Evolutionary conservation across 92 coral and sea anemone genomes (phyloP).

Genomic region (Parazoanthus swiftii): DNA sequence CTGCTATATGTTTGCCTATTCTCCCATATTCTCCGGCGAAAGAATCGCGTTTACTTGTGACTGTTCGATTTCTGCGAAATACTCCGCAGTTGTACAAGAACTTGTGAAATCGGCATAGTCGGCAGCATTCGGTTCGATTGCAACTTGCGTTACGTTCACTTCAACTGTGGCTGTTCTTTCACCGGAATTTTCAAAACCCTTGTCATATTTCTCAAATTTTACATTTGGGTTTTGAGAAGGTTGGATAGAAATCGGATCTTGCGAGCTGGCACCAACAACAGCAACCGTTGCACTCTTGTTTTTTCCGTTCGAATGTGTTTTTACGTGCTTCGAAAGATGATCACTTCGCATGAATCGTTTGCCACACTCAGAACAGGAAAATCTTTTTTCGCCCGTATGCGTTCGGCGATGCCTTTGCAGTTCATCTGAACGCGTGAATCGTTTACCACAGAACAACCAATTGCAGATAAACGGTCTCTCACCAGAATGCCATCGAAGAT

Average conservation of each 20-base stretch:
- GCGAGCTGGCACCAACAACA: conserved; percentile 19
- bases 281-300: conserved; percentile 42
- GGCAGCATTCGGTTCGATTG: conserved; percentile 31
- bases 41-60: conserved; percentile 40
- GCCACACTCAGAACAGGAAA: conserved; percentile 90
- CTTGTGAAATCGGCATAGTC: conserved; percentile 30
- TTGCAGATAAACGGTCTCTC: conserved; percentile 97
- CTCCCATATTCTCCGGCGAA: conserved; percentile 41
- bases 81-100: conserved; percentile 20
- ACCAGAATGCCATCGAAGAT: conserved; percentile 98
- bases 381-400: conserved; percentile 95
- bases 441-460: conserved; percentile 97
- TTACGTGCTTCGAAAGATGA: conserved; percentile 96
- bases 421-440: conserved; percentile 98
- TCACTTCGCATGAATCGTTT: conserved; percentile 98
- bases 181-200: conserved; percentile 26
- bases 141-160: conserved; percentile 66
- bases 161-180: conserved; percentile 77
- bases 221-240: conserved; percentile 35
- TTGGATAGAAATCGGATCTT: conserved; percentile 73
- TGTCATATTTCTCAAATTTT: conserved; percentile 46
- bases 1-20: background rate
- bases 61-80: conserved; percentile 37
- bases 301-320: conserved; percentile 88
- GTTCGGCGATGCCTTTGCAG: conserved; percentile 96